These are phyloP conservation scores for Erpornis zantholeuca DNA, from an alignment of 2,113 vertebrate genomes.

Conservation along the genomic window DNA sequence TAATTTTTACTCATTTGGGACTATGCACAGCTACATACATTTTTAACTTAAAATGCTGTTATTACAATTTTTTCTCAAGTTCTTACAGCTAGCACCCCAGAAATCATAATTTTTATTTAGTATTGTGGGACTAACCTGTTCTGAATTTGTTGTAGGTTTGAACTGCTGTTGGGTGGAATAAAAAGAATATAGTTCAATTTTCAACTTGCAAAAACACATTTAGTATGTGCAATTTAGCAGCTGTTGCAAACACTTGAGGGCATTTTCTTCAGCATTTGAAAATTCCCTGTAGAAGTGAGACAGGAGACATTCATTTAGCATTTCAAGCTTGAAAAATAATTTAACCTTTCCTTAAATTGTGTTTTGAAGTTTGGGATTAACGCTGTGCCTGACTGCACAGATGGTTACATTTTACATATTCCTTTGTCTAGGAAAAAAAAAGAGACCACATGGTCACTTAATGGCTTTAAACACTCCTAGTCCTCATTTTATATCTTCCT, in stretches of 20 bases:
- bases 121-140: not conserved
- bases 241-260: not conserved
- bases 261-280: not conserved
- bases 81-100: not conserved
- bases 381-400: not conserved
- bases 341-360: conserved; percentile 9
- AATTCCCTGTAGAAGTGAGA: not conserved
- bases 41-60: not conserved
- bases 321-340: conserved; percentile 21
- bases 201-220: not conserved
- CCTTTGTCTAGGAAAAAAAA: not conserved
- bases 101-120: not conserved
- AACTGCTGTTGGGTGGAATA: not conserved
- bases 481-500: conserved; percentile 8
- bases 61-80: not conserved
- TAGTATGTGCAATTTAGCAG: not conserved
- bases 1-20: not conserved
- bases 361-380: conserved; percentile 4
- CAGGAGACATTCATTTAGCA: not conserved
- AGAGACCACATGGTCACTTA: not conserved
- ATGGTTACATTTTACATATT: conserved; percentile 2
- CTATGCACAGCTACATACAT: not conserved
- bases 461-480: not conserved
- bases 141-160: not conserved
- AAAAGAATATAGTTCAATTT: not conserved